Evolutionary conservation across 2,113 vertebrate genomes (phyloP).

Genomic region (Siniperca knerii): DNA sequence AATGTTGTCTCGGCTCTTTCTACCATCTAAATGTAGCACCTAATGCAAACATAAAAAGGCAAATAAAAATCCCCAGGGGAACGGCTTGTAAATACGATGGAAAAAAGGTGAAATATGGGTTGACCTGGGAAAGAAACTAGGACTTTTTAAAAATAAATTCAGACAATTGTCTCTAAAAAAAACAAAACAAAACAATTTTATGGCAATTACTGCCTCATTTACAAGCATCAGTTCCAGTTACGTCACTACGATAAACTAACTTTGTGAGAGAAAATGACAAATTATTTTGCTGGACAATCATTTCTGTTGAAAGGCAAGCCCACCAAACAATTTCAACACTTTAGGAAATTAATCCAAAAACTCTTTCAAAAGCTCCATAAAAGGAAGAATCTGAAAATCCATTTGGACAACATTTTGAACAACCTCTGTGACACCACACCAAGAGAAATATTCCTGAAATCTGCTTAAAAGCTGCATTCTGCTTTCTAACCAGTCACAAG

Average conservation of each 20-base stretch:
- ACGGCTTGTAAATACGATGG: conserved; percentile 33
- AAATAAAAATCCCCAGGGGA: conserved; percentile 45
- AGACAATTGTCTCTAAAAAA: conserved; percentile 58
- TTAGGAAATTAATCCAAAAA: conserved; percentile 30
- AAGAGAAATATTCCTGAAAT: conserved; percentile 41
- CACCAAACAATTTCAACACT: conserved; percentile 49
- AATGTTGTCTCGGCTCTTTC: conserved; percentile 50
- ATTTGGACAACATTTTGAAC: conserved; percentile 54
- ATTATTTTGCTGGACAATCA: conserved; percentile 62
- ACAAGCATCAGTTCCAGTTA: conserved; percentile 72
- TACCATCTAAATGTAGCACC: conserved; percentile 69
- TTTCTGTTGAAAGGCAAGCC: conserved; percentile 62
- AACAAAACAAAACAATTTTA: conserved; percentile 49
- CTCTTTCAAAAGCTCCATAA: conserved; percentile 23
- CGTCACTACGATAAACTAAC: conserved; percentile 47
- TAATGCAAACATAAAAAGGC: conserved; percentile 65
- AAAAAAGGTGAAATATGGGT: conserved; percentile 47
- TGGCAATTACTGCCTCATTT: conserved; percentile 76
- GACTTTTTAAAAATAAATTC: conserved; percentile 31
- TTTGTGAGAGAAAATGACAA: conserved; percentile 44
- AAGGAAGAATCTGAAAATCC: conserved; percentile 52
- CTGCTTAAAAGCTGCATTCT: conserved; percentile 35
- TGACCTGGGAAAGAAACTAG: conserved; percentile 46
- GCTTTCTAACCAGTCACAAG: conserved; percentile 37
- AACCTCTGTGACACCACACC: conserved; percentile 50